Evolutionary conservation across 2,113 vertebrate genomes (phyloP), one percentile per base, ranked within the genome.

Genomic region (Oncorhynchus nerka): DNA sequence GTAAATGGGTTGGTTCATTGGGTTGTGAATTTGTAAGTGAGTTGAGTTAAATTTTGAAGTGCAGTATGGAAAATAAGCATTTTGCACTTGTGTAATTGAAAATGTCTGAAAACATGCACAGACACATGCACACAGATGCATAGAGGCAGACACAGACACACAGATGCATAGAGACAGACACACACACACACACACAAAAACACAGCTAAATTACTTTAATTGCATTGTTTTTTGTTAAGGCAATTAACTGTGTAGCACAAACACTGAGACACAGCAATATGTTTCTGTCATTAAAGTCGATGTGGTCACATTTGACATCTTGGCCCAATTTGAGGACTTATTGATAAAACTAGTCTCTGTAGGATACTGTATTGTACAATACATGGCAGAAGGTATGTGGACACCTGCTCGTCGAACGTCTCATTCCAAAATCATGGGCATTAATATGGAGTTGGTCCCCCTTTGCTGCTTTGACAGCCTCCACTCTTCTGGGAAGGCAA

Each of bases 121-220:
- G 2, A 11, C 39, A 11, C 39, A 45, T 9, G 2, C 39, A 45
- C 39, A 45, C 39, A 39, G 6, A 39, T 1, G 0, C 39, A 45
- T 9, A 39, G 6, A 39, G 6, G 8, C 34, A 32, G 32, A 74
- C 66, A 75, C 32, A 70, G 49, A 68, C 66, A 8, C 20, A 32
- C 19, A 62, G 55, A 81, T 74, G 83, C 61, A 61, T 7, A 34
- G 5, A 34, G 1, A 0, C 34, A 32, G 49, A 74, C 30, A 70
- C 61, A 28, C 28, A 28, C 59, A 74, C 24, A 70, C 61, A 68
- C 66, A 8, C 20, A 32, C 19, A 62, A 61, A 82, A 78, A 87
- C 76, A 81, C 55, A 61, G 74, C 66, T 78, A 82, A 84, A 85
- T 82, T 30, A 75, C 76, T 75, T 85, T 84, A 85, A 85, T 81